Evolutionary conservation across 30 jellyfish, hydroid and myxozoan species (phyloP).

Genomic region (Sanderia malayensis): DNA sequence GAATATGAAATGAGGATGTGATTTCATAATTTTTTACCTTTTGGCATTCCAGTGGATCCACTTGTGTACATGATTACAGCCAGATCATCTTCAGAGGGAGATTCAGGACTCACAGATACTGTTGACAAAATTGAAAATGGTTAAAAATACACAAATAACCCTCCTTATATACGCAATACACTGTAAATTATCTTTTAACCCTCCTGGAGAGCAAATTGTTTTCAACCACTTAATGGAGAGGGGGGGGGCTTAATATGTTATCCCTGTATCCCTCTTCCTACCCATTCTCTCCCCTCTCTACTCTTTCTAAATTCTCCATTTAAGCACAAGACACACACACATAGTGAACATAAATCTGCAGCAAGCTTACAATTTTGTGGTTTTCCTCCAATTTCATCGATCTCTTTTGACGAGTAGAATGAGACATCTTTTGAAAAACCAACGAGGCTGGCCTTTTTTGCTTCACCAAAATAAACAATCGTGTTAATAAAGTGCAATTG

Average conservation of each 20-base stretch:
- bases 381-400: slow-evolving; percentile 74
- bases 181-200: too few species aligned
- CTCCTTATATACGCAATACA: too few species aligned
- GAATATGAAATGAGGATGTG: background rate
- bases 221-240: too few species aligned
- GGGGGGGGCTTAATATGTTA: too few species aligned
- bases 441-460: slow-evolving; percentile 63
- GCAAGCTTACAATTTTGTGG: slow-evolving; percentile 54
- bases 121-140: background rate
- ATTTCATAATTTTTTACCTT: slow-evolving; percentile 47
- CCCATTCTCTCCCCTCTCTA: too few species aligned
- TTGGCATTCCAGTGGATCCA: slow-evolving; percentile 99
- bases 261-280: too few species aligned
- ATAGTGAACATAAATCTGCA: too few species aligned
- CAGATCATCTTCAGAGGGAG: slow-evolving; percentile 71
- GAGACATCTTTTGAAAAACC: slow-evolving; percentile 72
- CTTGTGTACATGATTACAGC: slow-evolving; percentile 97
- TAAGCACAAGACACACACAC: too few species aligned
- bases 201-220: too few species aligned
- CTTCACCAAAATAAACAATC: slow-evolving; percentile 79
- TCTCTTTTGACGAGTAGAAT: slow-evolving; percentile 60
- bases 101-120: slow-evolving; percentile 34
- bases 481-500: slow-evolving; percentile 68
- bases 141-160: too few species aligned
- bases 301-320: too few species aligned